Evolutionary conservation across 1,140 invertebrate genomes (phyloP), one percentile per base, ranked within the genome.

Genomic region (Drosophila pallidifrons): DNA sequence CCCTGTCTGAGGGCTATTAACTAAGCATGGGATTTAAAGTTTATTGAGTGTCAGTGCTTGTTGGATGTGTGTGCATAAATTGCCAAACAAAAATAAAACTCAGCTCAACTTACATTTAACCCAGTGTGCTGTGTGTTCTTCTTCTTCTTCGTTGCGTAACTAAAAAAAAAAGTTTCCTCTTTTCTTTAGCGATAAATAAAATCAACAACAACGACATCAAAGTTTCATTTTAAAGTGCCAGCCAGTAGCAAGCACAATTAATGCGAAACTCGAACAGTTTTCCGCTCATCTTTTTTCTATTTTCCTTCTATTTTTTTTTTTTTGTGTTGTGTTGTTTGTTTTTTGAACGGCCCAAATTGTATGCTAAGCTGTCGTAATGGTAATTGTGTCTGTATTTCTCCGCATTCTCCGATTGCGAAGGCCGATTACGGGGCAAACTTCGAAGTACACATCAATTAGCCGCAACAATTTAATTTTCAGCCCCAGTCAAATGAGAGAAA

Each of bases 391-490:
- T 75, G 15, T 54, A 25, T 41, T 41, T 43, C n/a, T 38, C 7
- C 35, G 8, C 8, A 38, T 38, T 38, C 35, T 8, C 5, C 7
- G 35, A 38, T 43, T 43, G 13, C 2, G 13, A 47, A 28, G 32
- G 60, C 47, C 41, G 28, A 25, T 25, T 25, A 25, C 20, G 15
- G 6, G 63, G n/a, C 4, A 8, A 1, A 10, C 41, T 43, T 43
- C 20, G 41, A 43, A 13, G 25, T 25, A 32, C 67, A 86, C 76
- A 82, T 88, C 82, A 88, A 87, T 87, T 87, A 87, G 82, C 82
- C 68, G 80, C 76, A 80, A 82, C 69, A 79, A 87, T 86, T 87
- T 86, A 79, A 85, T 87, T 79, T 87, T 43, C 38, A 58, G 58
- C 61, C 32, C 32, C 71, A 60, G 60, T 30, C 13, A 79, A 83